Evolutionary conservation across 2,797 vertebrate species (phyloP), one percentile per base, ranked within the genome.

Genomic region (Melanotaenia nigrans): DNA sequence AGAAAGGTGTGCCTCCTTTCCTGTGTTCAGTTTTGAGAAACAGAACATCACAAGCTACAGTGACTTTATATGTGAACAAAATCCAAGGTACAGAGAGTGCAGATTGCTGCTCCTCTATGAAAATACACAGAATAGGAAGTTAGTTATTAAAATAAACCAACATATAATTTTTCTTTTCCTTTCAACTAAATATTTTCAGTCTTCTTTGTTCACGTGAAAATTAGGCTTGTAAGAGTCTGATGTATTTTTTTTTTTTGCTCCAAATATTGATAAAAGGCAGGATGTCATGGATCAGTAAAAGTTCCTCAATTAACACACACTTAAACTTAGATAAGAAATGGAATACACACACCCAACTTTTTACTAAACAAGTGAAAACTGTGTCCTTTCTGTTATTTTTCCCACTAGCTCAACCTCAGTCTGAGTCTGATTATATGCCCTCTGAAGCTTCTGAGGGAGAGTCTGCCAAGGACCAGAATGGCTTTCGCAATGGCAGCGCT

Each of bases 401-500:
- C 84, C 66, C 13, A 86, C 69, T 89, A 99, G 97, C 93, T 79
- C 97, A 99, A 90, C 97, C 97, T 92, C 96, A 94, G 81, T 85
- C 95, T 62, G 92, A 94, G 89, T 92, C 95, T 76, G 92, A 95
- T 88, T 90, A 95, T 71, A 94, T 91, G 75, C 60, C 91, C 76
- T 93, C 84, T 0, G 92, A 94, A 90, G 82, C 61, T n/a, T 80
- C 79, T 60, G 94, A 91, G 28, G 81, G 68, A 75, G 87, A 87
- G 2, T 61, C 85, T 60, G 77, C 54, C 85, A 90, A 77, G 79
- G 91, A 95, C 79, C 93, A 93, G 86, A 95, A 95, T 0, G 94
- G 93, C 77, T 92, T 91, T 74, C 93, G 90, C 78, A 93, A 94
- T 84, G 10, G 71, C 54, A 2, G 74, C 83, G 65, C 88, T 94